Evolutionary conservation across 2,888 invertebrate species (phyloP).

Genomic region (Clitarchus hookeri): DNA sequence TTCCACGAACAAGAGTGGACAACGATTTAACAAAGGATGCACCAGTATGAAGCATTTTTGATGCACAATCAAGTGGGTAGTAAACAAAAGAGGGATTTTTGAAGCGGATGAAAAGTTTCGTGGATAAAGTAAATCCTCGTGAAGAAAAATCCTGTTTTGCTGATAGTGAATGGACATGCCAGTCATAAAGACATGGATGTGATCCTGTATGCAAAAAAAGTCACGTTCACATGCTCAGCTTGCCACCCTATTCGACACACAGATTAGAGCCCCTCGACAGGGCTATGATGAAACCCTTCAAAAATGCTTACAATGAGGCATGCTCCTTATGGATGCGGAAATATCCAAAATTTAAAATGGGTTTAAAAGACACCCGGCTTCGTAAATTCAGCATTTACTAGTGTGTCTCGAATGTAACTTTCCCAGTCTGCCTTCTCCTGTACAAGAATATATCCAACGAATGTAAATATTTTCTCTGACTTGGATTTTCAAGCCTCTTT

Average conservation of each 20-base stretch:
- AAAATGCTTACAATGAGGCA: slow-evolving; percentile 18
- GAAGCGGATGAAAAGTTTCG: background rate
- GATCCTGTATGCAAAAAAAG: background rate
- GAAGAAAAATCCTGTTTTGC: background rate
- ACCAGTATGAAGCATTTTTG: background rate
- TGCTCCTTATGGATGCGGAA: background rate
- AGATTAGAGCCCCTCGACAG: background rate
- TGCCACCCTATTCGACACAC: background rate
- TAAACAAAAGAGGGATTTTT: background rate
- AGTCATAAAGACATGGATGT: background rate
- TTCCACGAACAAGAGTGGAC: background rate
- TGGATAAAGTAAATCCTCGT: background rate
- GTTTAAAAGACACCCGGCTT: background rate
- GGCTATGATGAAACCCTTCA: background rate
- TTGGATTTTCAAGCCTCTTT: slow-evolving; percentile 17
- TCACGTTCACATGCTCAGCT: background rate
- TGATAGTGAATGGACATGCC: background rate
- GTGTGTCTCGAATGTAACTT: background rate
- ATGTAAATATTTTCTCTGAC: slow-evolving; percentile 6
- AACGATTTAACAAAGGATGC: background rate
- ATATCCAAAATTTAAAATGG: background rate
- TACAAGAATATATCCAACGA: slow-evolving; percentile 18
- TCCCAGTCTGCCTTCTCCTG: background rate
- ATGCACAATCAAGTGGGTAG: background rate
- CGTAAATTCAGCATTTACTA: slow-evolving; percentile 15